Evolutionary conservation across 2,888 invertebrate species (phyloP).

Genomic region (Desoria tigrina): DNA sequence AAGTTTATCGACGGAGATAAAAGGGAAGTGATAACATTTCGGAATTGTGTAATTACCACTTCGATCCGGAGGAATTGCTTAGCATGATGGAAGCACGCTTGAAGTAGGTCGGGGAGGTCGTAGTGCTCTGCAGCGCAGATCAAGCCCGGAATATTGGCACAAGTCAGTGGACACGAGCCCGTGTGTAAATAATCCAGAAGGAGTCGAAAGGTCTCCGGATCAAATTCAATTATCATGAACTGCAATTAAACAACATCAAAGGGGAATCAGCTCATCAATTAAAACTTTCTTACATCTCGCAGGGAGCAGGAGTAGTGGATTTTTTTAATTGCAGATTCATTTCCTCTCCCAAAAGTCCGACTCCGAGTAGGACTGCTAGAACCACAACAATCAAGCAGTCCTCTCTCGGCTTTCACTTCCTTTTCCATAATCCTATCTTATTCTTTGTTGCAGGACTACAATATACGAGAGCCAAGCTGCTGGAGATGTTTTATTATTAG

Average conservation of each 20-base stretch:
- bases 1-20: too few relatives aligned
- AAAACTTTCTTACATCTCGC: not conserved
- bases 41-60: constrained; percentile 65
- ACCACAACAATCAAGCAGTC: not conserved
- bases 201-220: constrained; percentile 88
- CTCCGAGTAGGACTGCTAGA: too few relatives aligned
- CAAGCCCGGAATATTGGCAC: constrained; percentile 86
- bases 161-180: constrained; percentile 86
- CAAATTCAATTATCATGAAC: constrained; percentile 93
- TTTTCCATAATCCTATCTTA: too few relatives aligned
- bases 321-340: too few relatives aligned
- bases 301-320: too few relatives aligned
- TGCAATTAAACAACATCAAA: constrained; percentile 57
- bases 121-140: constrained; percentile 94
- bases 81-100: constrained; percentile 93
- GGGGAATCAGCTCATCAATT: constrained; percentile 5
- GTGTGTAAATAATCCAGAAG: constrained; percentile 89
- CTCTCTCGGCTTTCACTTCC: not conserved
- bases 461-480: too few relatives aligned
- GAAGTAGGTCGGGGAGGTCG: constrained; percentile 85
- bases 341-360: too few relatives aligned
- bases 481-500: too few relatives aligned
- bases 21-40: too few relatives aligned
- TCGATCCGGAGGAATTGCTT: constrained; percentile 90
- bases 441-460: too few relatives aligned